Conservation (phyloP, 2,797 vertebrate genomes). For the Falco novaeseelandiae region DNA sequence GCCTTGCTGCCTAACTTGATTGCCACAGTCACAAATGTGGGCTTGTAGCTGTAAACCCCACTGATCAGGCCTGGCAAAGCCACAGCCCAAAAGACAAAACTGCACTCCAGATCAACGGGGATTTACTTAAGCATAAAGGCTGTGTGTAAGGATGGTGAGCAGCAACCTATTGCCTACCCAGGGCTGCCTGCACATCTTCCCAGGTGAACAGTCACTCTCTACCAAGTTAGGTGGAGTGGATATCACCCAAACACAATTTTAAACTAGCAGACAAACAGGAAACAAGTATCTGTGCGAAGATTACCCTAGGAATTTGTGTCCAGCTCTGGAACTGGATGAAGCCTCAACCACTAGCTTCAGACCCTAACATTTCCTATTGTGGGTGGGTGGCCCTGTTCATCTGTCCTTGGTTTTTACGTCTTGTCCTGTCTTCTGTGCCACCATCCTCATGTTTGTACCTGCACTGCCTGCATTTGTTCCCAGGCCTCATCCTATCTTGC, state of each 20-base stretch:
- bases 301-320: not conserved
- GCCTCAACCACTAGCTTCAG: not conserved
- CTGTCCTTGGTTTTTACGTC: not conserved
- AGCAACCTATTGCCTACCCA: not conserved
- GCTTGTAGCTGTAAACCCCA: not conserved
- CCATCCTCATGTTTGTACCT: not conserved
- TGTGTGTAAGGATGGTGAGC: not conserved
- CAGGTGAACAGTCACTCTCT: not conserved
- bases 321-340: not conserved
- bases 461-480: not conserved
- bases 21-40: not conserved
- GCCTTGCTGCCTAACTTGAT: not conserved
- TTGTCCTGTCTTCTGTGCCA: fast-evolving
- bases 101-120: not conserved
- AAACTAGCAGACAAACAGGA: not conserved
- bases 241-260: not conserved
- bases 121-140: not conserved
- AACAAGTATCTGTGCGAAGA: not conserved
- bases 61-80: not conserved
- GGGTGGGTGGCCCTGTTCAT: not conserved
- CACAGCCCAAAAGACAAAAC: not conserved
- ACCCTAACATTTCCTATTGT: not conserved
- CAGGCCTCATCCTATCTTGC: not conserved
- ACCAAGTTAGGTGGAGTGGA: not conserved
- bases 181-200: not conserved